Base-by-base conservation (phyloP, 2,888 invertebrate genomes). In the Cheilosia urbana region DNA sequence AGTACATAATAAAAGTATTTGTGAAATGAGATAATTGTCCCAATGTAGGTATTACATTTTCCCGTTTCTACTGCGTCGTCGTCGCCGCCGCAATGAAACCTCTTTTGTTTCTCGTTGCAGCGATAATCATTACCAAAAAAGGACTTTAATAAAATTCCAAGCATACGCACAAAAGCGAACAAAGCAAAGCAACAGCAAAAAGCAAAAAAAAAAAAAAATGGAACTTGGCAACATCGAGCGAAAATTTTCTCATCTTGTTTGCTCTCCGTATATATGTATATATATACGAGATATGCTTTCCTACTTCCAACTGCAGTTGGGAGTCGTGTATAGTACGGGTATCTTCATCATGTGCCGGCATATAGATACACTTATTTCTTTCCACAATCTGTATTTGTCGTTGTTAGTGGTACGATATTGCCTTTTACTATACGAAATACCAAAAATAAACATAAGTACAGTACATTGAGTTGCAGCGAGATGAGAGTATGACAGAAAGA, bases 81-180 rank as follows among this genome's bases (percentile, higher is more conserved):
- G 37, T 53, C 47, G 13, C 19, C 47, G 13, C 19, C 27, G 37
- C 37, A 37, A 37, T 42, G 65, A 42, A 55, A 24, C 66, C 72
- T 47, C 49, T 55, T 77, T 72, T 68, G 47, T 69, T 73, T 73
- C 45, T 79, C 73, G 15, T 21, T 76, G 55, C 71, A 80, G 51
- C 66, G 65, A 42, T 66, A 80, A 80, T 80, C 84, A 85, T 85
- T 80, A 76, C 84, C 84, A 85, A 80, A 80, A 85, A 80, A 80
- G 84, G 84, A 85, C 76, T 80, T 85, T 66, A 84, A 84, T 84
- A 80, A 80, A 85, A 85, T 76, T 76, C 71, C 84, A 80, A 80
- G 71, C 76, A 62, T 58, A 85, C 84, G 84, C 84, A 80, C 75
- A 57, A 69, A 62, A 49, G 47, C 47, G 37, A 77, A 60, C 60